Base-by-base conservation (phyloP, 2,888 invertebrate genomes). In the Synanthedon myopaeformis region DNA sequence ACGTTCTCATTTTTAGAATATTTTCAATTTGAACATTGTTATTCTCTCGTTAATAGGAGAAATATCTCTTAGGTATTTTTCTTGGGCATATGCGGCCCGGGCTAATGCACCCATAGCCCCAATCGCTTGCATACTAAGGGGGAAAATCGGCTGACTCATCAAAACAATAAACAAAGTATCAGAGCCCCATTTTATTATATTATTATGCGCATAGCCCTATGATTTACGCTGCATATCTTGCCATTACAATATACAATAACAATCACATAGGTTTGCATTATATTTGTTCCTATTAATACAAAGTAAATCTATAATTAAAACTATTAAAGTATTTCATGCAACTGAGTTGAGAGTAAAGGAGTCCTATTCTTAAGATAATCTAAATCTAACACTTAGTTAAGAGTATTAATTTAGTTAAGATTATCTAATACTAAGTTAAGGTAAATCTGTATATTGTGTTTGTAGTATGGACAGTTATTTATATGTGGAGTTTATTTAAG, bases 101-200 rank as follows among this genome's bases (percentile, higher is more conserved):
- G 65, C 35, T 53, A 54, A 55, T 62, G 62, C 65, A 63, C 62
- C 59, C 61, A 57, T 59, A 65, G 71, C 72, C 70, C 62, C 56
- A 59, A 61, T 61, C 63, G 68, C 64, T 62, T 59, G 56, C 63
- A 60, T 62, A 61, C 19, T 53, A 57, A 59, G 65, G 83, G 86
- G 84, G 72, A 72, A 69, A 76, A 79, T 73, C 59, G 58, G 88
- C 85, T 70, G 76, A 85, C 76, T 88, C 88, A 88, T 88, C 88
- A 88, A 87, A 88, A 88, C 87, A 88, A 88, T 88, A 88, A 88
- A 88, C 88, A 88, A 86, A 87, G 85, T 86, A 86, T 86, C 85
- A 75, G 72, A 67, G 69, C 74, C 81, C 83, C 71, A 82, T 85
- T 84, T 82, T 82, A 82, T 85, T 81, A 81, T 83, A 74, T 82